These are phyloP conservation scores for Carlito syrichta DNA, from an alignment of 2,113 vertebrate species.

Conservation along the genomic window DNA sequence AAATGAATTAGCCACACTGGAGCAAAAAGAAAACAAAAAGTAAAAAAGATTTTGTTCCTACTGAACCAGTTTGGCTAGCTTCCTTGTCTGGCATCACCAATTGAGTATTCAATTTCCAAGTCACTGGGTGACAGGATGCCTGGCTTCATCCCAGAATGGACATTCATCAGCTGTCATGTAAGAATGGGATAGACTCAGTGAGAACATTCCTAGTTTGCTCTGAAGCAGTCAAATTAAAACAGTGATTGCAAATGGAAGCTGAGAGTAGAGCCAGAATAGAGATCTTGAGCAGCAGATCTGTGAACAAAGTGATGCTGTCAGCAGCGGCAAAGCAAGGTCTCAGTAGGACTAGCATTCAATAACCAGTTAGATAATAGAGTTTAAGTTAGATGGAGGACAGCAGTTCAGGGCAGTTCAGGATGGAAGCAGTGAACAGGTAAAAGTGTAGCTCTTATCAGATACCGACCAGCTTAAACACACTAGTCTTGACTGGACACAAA, in stretches of 20 bases:
- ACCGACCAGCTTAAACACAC: not conserved
- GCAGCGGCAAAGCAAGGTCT: not conserved
- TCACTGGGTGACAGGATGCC: not conserved
- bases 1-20: not conserved
- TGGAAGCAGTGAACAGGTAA: not conserved
- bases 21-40: not conserved
- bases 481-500: not conserved
- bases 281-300: not conserved
- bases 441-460: not conserved
- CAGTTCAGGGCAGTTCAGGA: not conserved
- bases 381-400: not conserved
- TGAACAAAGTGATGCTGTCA: not conserved
- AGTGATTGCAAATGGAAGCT: not conserved
- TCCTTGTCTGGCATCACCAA: not conserved
- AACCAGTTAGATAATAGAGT: not conserved
- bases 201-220: not conserved
- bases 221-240: not conserved
- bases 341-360: not conserved
- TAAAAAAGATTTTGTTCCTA: not conserved
- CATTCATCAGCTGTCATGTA: not conserved
- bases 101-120: not conserved
- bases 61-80: not conserved
- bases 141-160: not conserved
- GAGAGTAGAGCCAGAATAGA: not conserved
- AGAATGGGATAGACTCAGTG: not conserved